Base-by-base conservation (phyloP, 2,888 invertebrate genomes). In the Chrysolina haemoptera region DNA sequence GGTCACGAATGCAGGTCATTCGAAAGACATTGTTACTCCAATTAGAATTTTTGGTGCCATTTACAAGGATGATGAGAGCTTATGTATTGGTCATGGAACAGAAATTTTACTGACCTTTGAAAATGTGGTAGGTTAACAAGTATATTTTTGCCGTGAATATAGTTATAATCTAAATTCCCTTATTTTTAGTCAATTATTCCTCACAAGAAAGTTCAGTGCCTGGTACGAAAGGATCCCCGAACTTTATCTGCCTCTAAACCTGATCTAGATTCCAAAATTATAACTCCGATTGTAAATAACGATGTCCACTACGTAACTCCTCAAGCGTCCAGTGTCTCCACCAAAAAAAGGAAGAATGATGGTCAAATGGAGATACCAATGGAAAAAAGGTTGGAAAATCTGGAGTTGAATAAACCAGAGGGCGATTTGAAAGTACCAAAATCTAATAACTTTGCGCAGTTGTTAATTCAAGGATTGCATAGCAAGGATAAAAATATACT, bases 381-480 rank as follows among this genome's bases (percentile, higher is more conserved):
- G 91, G 96, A 96, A 85, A 92, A 93, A 10, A 90, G 97, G 41
- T 87, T 97, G 22, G 94, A 95, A 78, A 96, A 96, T 87, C 89
- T 97, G 27, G 92, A 94, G 20, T 85, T 96, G 22, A 92, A 92
- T 79, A 89, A 91, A 62, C 83, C 88, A 5, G 89, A 90, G 9
- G 85, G 86, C 0, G 88, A 89, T 2, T 89, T 90, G 62, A 89
- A 90, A 78, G 88, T 89, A n/a, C 90, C 91, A 2, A 90, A 89
- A 75, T 89, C 90, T 0, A 92, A 94, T 84, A 96, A 95, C 87
- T 90, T 96, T 82, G 94, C 94, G 1, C 94, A 95, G 77, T 89
- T 97, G 10, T 88, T 98, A 10, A 90, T 96, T 70, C 97, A 95
- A 86, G 97, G 96, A 0, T 88, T 98, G 43, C 95, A 95, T 82